These are phyloP conservation scores for Zosterops hypoxanthus DNA, from an alignment of 2,113 vertebrate genomes.

Conservation along the genomic window DNA sequence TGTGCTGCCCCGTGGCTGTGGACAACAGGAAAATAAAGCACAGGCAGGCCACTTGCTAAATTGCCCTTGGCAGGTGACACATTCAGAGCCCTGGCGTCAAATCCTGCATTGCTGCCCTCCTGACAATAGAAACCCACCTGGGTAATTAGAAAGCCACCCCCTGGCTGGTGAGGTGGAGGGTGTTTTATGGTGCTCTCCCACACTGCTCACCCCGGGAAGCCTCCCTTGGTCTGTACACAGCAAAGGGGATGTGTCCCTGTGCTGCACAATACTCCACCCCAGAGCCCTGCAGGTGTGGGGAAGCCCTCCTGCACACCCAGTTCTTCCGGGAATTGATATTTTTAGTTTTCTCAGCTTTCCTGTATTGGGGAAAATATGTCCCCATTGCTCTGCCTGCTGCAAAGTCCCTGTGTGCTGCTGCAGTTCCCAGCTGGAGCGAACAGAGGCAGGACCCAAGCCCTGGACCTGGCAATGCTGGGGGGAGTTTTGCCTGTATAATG, in stretches of 20 bases:
- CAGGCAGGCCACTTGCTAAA: background rate
- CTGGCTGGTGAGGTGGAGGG: background rate
- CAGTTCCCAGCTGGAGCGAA: background rate
- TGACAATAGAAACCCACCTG: conserved; percentile 62
- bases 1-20: background rate
- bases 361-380: background rate
- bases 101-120: conserved; percentile 39
- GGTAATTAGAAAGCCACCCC: conserved; percentile 32
- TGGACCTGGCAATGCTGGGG: background rate
- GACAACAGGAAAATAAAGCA: background rate
- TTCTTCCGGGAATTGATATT: background rate
- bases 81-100: conserved; percentile 62
- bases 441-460: background rate
- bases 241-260: background rate
- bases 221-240: background rate
- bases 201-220: background rate
- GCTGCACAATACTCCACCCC: background rate
- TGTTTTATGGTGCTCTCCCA: conserved; percentile 41
- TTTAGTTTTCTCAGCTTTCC: background rate
- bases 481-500: background rate
- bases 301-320: background rate
- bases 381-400: background rate
- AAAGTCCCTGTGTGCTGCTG: background rate
- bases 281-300: accelerated
- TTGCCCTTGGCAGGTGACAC: conserved; percentile 30